These are phyloP conservation scores for Tenthredo mesomela DNA, from an alignment of 2,888 invertebrate genomes.

Conservation along the genomic window DNA sequence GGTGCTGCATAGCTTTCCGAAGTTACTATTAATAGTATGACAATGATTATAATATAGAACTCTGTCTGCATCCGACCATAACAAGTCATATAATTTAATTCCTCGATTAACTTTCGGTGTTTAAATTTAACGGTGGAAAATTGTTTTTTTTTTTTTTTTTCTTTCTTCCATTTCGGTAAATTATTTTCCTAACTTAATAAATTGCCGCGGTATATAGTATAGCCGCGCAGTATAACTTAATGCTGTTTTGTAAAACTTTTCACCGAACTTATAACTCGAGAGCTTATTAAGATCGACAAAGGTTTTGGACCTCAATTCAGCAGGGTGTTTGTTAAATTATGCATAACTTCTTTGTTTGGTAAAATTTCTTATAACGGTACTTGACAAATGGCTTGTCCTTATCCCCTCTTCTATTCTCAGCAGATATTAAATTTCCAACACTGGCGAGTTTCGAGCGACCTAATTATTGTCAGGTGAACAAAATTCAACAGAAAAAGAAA, in stretches of 20 bases:
- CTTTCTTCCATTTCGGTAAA: neutral
- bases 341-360: slow-evolving; percentile 36
- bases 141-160: too few species aligned
- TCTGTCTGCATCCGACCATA: neutral
- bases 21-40: neutral
- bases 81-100: neutral
- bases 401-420: neutral
- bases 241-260: neutral
- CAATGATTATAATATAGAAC: neutral
- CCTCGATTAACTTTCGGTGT: neutral
- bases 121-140: neutral
- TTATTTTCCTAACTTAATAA: neutral
- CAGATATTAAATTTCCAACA: neutral
- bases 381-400: neutral
- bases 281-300: slow-evolving; percentile 20
- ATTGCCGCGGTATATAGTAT: too few species aligned
- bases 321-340: slow-evolving; percentile 20
- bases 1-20: slow-evolving; percentile 15
- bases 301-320: neutral
- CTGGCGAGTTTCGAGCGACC: slow-evolving; percentile 26
- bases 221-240: too few species aligned
- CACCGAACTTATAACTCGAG: neutral
- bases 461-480: slow-evolving; percentile 19
- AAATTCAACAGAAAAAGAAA: neutral
- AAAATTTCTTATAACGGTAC: slow-evolving; percentile 23